These are phyloP conservation scores for Xylophagus ater DNA, from an alignment of 2,888 invertebrate genomes.

Conservation along the genomic window DNA sequence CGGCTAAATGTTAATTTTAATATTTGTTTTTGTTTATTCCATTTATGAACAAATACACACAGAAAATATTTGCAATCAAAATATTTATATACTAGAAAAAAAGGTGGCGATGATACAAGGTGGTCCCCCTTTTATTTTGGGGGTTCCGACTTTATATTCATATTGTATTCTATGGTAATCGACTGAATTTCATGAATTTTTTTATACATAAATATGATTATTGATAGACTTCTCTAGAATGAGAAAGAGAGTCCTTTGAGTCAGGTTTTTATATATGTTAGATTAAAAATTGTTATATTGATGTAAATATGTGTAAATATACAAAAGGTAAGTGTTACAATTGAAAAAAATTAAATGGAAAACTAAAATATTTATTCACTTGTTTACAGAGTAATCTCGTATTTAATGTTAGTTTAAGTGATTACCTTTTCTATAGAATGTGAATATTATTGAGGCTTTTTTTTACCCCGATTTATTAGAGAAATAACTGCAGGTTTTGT, in stretches of 20 bases:
- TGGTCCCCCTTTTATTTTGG: too few relatives aligned
- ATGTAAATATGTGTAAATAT: not conserved
- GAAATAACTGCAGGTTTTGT: too few relatives aligned
- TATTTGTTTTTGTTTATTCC: constrained; percentile 7
- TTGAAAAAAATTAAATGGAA: constrained; percentile 11
- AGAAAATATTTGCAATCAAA: constrained; percentile 22
- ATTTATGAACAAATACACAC: constrained; percentile 13
- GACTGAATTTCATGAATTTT: too few relatives aligned
- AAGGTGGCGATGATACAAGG: too few relatives aligned
- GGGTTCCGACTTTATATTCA: too few relatives aligned
- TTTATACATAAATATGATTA: too few relatives aligned
- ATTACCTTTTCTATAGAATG: too few relatives aligned
- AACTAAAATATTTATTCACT: constrained; percentile 14
- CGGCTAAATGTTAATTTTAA: constrained; percentile 12
- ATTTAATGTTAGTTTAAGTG: constrained; percentile 8
- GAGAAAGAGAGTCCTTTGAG: not conserved
- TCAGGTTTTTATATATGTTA: too few relatives aligned
- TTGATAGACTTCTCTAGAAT: constrained; percentile 1
- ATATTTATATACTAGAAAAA: constrained; percentile 22
- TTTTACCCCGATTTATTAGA: too few relatives aligned
- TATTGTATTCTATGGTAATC: too few relatives aligned
- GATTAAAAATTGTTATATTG: too few relatives aligned
- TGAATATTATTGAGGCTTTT: too few relatives aligned
- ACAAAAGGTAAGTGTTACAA: not conserved
- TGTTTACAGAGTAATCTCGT: constrained; percentile 12